Evolutionary conservation across 2,888 invertebrate species (phyloP).

Genomic region (Caenorhabditis virilis): DNA sequence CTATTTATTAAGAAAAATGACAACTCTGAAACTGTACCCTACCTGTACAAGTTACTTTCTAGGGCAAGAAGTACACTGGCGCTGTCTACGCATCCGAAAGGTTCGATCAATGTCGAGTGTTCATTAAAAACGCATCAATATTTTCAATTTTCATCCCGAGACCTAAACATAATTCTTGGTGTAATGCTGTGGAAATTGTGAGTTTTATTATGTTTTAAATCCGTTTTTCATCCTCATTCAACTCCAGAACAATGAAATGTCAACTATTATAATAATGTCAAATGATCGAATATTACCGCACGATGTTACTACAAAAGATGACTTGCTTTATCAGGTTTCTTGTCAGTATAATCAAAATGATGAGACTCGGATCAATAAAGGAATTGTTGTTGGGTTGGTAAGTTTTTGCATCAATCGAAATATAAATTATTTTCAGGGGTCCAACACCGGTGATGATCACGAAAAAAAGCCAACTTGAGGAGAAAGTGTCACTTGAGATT

Average conservation of each 20-base stretch:
- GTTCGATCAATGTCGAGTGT: constrained; percentile 60
- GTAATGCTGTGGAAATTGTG: constrained; percentile 65
- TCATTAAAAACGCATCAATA: constrained; percentile 43
- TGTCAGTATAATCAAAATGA: constrained; percentile 40
- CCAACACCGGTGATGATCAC: constrained; percentile 56
- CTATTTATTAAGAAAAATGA: too few species aligned
- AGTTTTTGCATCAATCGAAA: too few species aligned
- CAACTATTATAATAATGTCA: constrained; percentile 61
- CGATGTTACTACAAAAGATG: constrained; percentile 67
- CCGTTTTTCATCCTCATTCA: neutral
- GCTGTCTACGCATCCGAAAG: constrained; percentile 67
- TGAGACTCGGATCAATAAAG: constrained; percentile 42
- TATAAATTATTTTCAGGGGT: constrained; percentile 53
- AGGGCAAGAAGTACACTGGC: constrained; percentile 65
- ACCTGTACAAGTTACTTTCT: too few species aligned
- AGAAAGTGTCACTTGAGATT: constrained; percentile 58
- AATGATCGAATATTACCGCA: constrained; percentile 65
- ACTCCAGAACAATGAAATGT: constrained; percentile 52
- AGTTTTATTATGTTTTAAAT: constrained; percentile 7
- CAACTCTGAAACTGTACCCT: too few species aligned
- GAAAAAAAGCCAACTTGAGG: constrained; percentile 24
- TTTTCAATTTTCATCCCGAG: constrained; percentile 64
- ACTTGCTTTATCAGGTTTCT: constrained; percentile 50
- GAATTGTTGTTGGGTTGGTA: constrained; percentile 62
- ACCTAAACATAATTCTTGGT: constrained; percentile 59